These are phyloP conservation scores for Ptychodera flava DNA, from an alignment of 35 echinoderm and acorn worm genomes.

Conservation along the genomic window DNA sequence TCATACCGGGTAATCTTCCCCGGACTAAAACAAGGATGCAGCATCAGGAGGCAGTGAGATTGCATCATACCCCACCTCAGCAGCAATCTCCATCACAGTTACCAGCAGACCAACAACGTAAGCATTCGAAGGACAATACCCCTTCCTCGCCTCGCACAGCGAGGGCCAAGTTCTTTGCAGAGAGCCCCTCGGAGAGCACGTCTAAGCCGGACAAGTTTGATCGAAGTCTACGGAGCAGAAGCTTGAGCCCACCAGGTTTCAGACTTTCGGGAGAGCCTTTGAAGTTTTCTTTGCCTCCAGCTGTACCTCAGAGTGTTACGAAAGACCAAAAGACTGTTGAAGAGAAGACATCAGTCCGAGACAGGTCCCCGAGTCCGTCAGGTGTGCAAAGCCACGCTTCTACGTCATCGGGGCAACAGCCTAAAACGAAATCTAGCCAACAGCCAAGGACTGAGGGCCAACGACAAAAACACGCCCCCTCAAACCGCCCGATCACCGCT, in stretches of 20 bases:
- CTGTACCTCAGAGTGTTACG: background rate
- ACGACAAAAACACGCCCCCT: background rate
- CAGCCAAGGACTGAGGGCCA: background rate
- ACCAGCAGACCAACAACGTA: slow-evolving; percentile 20
- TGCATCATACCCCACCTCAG: slow-evolving; percentile 2
- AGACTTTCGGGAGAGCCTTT: too few relatives aligned
- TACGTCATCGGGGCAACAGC: too few relatives aligned
- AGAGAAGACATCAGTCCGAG: background rate
- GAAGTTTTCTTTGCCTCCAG: background rate
- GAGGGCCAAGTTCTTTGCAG: slow-evolving; percentile 71
- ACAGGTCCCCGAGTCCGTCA: background rate
- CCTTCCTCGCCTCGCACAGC: slow-evolving; percentile 69
- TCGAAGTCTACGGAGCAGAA: background rate
- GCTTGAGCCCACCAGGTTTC: background rate
- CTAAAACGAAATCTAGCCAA: too few relatives aligned
- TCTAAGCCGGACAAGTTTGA: background rate
- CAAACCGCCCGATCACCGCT: background rate
- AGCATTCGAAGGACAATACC: slow-evolving; percentile 15
- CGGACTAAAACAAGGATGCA: slow-evolving; percentile 78
- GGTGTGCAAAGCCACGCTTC: too few relatives aligned
- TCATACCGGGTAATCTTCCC: slow-evolving; percentile 62
- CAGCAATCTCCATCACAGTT: slow-evolving; percentile 10
- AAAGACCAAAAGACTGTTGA: background rate
- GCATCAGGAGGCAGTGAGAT: slow-evolving; percentile 3
- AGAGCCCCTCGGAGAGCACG: slow-evolving; percentile 13